A percentile compares a stretch with the other conserved stretches of the same genome.
These are phyloP conservation scores for Strigamia crassipes DNA, from an alignment of 2,888 invertebrate species.

Conservation along the genomic window DNA sequence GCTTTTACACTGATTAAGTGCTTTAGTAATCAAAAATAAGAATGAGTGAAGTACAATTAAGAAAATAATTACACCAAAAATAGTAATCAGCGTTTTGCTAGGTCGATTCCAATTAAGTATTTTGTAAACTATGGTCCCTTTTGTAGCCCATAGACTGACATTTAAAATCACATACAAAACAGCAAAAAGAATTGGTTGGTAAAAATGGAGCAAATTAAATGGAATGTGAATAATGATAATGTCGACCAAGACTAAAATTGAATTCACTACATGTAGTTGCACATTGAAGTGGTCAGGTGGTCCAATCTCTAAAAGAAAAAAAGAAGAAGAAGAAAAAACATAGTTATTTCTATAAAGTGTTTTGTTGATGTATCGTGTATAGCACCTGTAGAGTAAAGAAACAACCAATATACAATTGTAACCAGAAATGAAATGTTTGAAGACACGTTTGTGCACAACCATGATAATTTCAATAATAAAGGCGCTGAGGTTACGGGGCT, in stretches of 20 bases:
- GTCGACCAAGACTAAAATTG: slow-evolving; percentile 3
- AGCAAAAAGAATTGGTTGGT: neutral
- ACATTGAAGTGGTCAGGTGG: neutral
- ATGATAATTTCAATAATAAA: neutral
- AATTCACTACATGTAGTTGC: neutral
- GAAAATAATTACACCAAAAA: neutral
- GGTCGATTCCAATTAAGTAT: neutral
- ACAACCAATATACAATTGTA: neutral
- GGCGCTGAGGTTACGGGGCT: neutral
- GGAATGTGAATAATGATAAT: neutral
- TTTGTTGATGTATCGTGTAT: neutral
- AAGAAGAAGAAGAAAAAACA: neutral
- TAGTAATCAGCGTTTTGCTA: neutral
- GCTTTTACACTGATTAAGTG: neutral
- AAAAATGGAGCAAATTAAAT: neutral
- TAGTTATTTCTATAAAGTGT: no score
- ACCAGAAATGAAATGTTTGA: neutral
- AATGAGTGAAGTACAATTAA: neutral
- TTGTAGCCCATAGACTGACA: neutral
- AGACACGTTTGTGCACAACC: neutral
- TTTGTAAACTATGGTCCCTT: neutral
- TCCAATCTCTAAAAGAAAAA: neutral
- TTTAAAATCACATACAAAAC: neutral
- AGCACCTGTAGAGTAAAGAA: neutral
- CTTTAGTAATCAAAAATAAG: neutral